A percentile compares a stretch with the other conserved stretches of the same genome.
Evolutionary conservation across 2,888 invertebrate species (phyloP).

Genomic region (Meiosimyza platycephala): DNA sequence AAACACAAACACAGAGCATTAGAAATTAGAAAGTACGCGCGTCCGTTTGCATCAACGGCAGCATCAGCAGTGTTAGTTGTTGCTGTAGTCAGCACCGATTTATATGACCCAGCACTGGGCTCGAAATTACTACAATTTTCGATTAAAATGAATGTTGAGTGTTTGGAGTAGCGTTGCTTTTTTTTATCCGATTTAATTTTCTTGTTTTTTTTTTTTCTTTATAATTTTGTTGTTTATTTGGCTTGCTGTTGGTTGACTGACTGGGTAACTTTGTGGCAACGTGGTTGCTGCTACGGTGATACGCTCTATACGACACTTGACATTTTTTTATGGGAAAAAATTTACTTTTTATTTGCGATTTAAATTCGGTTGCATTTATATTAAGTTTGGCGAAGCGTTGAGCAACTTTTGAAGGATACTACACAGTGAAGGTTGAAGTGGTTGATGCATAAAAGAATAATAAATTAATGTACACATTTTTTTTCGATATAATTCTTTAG

Average conservation of each 20-base stretch:
- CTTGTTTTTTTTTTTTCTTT: not conserved
- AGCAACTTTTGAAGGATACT: too few species aligned
- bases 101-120: not conserved
- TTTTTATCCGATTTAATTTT: not conserved
- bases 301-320: not conserved
- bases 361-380: too few species aligned
- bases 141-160: conserved; percentile 25
- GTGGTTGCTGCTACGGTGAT: not conserved
- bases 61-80: not conserved
- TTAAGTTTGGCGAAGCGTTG: too few species aligned
- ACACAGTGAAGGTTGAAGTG: too few species aligned
- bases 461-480: too few species aligned
- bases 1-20: not conserved
- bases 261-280: not conserved
- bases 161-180: not conserved
- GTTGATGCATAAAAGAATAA: too few species aligned
- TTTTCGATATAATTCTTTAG: too few species aligned
- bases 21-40: too few species aligned
- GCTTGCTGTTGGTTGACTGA: not conserved
- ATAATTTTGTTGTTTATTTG: too few species aligned
- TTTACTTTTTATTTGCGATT: too few species aligned
- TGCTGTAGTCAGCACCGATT: not conserved
- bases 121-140: conserved; percentile 15
- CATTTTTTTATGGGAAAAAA: too few species aligned
- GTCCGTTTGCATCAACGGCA: too few species aligned